Evolutionary conservation across 2,888 invertebrate species (phyloP), one percentile per base, ranked within the genome.

Genomic region (Caenorhabditis sp.): DNA sequence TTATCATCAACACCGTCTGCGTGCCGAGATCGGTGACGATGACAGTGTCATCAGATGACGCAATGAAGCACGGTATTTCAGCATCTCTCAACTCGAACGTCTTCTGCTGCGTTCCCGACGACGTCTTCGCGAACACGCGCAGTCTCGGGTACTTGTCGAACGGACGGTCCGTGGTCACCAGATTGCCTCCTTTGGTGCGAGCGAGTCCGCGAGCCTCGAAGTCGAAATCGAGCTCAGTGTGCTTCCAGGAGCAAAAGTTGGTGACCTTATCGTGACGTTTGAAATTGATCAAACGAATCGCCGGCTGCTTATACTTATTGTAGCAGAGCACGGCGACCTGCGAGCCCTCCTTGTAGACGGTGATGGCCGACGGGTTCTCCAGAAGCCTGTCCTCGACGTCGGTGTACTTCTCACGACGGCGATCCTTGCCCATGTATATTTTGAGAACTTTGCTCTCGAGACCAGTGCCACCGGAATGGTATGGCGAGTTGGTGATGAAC

Each of bases 241-340:
- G n/a, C 12, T 64, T 54, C 26, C 44, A 68, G 7, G 51, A 35
- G 41, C 66, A 69, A 56, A 41, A 80, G 0, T 59, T 49, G 16
- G 22, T 8, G n/a, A 74, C 19, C 16, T 22, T 63, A 7, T 51
- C 49, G 22, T 26, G n/a, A 0, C 44, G 2, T 38, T 19, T 31
- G 19, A 56, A 38, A 41, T 68, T 54, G 8, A 80, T 44, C 5
- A 59, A 6, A 7, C 49, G 35, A 41, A 64, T 66, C 2, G 31
- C 38, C 14, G 73, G 59, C 12, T 41, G 6, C 5, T 80, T 77
- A 2, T 22, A 4, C 8, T 31, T 22, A 16, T 76, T 38, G 4
- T 68, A 28, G 56, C 83, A 81, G 6, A 86, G 56, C 24, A 86
- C 44, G 10, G 81, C 86, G 3, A 86, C 28, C 31, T 68, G 56